Evolutionary conservation across 2,888 invertebrate species (phyloP).

Genomic region (Sympetrum striolatum): DNA sequence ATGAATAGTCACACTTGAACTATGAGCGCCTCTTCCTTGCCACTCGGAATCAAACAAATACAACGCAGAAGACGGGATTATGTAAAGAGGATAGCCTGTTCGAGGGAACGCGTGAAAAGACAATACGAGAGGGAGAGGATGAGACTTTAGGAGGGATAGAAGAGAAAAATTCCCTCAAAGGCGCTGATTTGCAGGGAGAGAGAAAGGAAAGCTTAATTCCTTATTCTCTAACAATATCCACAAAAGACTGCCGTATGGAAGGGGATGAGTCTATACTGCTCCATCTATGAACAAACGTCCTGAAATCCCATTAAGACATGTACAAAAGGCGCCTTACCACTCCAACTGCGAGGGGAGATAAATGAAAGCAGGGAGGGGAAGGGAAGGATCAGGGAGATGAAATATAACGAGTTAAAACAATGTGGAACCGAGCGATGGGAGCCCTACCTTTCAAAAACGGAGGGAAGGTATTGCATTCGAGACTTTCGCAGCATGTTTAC

Average conservation of each 20-base stretch:
- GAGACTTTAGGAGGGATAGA: no score
- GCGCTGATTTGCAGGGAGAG: background rate
- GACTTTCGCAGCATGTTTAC: no score
- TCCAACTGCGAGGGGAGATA: background rate
- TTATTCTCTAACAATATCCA: background rate
- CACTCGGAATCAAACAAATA: background rate
- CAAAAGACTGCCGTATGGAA: background rate
- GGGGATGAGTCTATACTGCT: background rate
- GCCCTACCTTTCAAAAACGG: no score
- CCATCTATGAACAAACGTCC: background rate
- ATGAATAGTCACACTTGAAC: background rate
- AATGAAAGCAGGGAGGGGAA: background rate
- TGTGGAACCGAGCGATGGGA: no score
- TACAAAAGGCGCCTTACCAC: background rate
- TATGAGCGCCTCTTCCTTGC: no score
- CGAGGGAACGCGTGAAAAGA: background rate
- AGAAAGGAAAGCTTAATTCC: conserved; percentile 12
- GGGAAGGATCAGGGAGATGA: background rate
- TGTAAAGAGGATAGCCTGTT: background rate
- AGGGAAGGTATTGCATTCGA: no score
- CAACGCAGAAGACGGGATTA: background rate
- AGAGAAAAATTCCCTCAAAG: no score
- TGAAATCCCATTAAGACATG: background rate
- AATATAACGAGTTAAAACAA: background rate
- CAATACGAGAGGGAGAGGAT: no score